Evolutionary conservation across 2,888 invertebrate genomes (phyloP).

Genomic region (Macrosiphum euphorbiae): DNA sequence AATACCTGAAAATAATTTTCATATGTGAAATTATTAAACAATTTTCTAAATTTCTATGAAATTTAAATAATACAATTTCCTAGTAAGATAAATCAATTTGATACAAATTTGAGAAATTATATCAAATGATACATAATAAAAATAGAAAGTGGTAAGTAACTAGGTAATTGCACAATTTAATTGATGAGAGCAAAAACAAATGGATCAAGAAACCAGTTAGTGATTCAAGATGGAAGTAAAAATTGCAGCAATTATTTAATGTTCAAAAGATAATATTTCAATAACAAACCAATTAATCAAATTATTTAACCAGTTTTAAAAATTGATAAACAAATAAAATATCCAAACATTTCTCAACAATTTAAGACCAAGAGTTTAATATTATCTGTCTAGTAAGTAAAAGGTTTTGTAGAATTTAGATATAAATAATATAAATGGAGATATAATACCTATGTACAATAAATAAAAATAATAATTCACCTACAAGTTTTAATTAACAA

Average conservation of each 20-base stretch:
- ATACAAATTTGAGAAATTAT: neutral
- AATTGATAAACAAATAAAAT: neutral
- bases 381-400: neutral
- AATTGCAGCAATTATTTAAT: conserved; percentile 25
- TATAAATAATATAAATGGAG: neutral
- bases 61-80: too few relatives aligned
- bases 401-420: neutral
- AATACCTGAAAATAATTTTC: conserved; percentile 76
- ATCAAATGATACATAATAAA: conserved; percentile 10
- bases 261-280: conserved; percentile 2
- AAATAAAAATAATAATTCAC: neutral
- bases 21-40: neutral
- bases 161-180: neutral
- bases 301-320: neutral
- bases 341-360: neutral
- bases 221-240: conserved; percentile 15
- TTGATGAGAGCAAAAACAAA: conserved; percentile 36
- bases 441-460: neutral
- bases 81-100: neutral
- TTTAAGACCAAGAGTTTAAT: neutral
- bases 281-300: neutral
- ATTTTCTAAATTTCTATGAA: neutral
- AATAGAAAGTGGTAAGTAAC: conserved; percentile 11
- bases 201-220: neutral
- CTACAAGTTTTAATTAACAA: conserved; percentile 5